Percentiles rank a stretch among this genome's conserved stretches.
Conservation (phyloP, 2,113 vertebrate genomes). For the Mus spicilegus region DNA sequence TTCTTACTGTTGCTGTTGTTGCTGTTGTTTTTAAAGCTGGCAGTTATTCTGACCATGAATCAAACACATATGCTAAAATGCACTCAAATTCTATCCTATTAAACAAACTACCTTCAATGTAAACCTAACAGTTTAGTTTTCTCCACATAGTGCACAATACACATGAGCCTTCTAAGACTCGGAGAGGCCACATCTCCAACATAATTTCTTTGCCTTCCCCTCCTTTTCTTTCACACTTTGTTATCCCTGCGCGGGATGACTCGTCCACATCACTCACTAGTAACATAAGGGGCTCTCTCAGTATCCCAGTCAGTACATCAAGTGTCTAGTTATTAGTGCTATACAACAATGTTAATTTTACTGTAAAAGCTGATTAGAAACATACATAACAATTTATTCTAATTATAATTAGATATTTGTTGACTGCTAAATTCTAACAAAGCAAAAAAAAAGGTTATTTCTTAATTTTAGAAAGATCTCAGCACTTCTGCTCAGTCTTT, state of each 20-base stretch:
- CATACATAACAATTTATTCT: not conserved
- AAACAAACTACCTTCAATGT: not conserved
- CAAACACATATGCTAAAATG: conserved; percentile 19
- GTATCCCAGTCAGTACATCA: not conserved
- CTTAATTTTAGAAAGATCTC: conserved; percentile 21
- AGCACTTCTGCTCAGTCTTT: not conserved
- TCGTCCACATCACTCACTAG: not conserved
- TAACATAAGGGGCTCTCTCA: not conserved
- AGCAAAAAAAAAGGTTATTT: conserved; percentile 24
- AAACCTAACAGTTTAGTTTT: conserved; percentile 18
- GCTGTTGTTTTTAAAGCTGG: not conserved
- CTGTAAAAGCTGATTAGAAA: conserved; percentile 39
- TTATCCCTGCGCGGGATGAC: not conserved
- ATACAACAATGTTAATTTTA: conserved; percentile 21
- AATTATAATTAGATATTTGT: not conserved
- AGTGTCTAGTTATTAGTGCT: not conserved
- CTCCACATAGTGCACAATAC: not conserved
- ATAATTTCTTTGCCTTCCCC: not conserved
- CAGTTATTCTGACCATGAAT: not conserved
- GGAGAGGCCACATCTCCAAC: conserved; percentile 22
- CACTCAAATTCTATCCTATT: conserved; percentile 15
- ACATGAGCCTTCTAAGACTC: conserved; percentile 19
- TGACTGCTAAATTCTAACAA: conserved; percentile 27
- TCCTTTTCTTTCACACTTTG: conserved; percentile 2
- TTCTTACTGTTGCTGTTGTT: too few species aligned